Base-by-base conservation (phyloP, 2,797 vertebrate species). In the Phalanger gymnotis region DNA sequence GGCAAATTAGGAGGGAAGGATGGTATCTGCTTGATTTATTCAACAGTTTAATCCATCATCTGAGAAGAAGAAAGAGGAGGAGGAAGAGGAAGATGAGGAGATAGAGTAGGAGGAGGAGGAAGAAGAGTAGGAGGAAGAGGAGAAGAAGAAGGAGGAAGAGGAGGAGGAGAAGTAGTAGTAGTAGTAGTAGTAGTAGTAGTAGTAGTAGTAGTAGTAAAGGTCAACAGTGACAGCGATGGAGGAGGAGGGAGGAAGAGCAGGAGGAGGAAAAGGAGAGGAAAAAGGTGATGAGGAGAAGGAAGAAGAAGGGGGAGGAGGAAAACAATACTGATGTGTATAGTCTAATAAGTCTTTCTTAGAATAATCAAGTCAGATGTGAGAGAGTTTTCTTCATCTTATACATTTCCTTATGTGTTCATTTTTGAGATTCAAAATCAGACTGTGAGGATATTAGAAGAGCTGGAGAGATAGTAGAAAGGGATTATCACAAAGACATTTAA, bases 341-440 rank as follows among this genome's bases (percentile, higher is more conserved):
- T 66, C n/a, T 22, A 73, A 73, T 73, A n/a, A 66, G 66, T 40
- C 34, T 73, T 73, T 73, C 34, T n/a, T 22, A 22, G 66, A 81
- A 81, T 47, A 81, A 47, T 47, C 11, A 81, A 47, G 73, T 81
- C 73, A 47, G 19, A 47, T 47, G 6, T 40, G n/a, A 40, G 66
- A 73, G n/a, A n/a, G 57, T 9, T 81, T 81, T 81, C 47, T 47
- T 30, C 30, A 90, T 53, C 30, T 58, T 11, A 40, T 56, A 55
- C 58, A 90, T 95, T 91, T 91, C n/a, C 87, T 58, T 66, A 90
- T 89, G 93, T 95, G 92, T 81, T 92, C 40, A 61, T 47, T 57
- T 90, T 94, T 90, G 10, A 96, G 95, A 95, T 95, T 22, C 53
- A 66, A 31, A 94, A 3, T 95, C 55, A 16, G 96, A 94, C 61